Conservation (phyloP, 2,113 vertebrate species). For the Zosterops lateralis region DNA sequence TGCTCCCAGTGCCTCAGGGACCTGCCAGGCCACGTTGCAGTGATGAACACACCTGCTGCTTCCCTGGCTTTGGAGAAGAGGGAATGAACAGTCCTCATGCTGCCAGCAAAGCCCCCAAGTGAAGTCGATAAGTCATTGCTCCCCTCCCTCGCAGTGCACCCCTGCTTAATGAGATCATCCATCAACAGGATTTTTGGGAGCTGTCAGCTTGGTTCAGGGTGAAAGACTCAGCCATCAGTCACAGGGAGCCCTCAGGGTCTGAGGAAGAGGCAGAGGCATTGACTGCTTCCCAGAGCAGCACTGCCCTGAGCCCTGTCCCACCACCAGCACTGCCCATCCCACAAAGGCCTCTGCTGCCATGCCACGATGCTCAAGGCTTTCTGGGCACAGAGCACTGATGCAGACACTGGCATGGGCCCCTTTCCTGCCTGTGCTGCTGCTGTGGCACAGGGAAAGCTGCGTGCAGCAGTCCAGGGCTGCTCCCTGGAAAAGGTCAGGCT, state of each 20-base stretch:
- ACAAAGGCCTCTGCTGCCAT: fast-evolving
- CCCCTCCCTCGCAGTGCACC: not conserved
- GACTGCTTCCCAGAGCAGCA: not conserved
- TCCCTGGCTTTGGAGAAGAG: not conserved
- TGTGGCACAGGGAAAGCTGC: not conserved
- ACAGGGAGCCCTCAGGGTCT: fast-evolving
- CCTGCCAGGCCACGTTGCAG: not conserved
- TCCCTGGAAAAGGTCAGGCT: slow-evolving; percentile 35
- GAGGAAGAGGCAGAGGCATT: not conserved
- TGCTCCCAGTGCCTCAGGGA: not conserved
- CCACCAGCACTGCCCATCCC: fast-evolving
- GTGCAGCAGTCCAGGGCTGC: not conserved
- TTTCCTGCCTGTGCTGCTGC: not conserved
- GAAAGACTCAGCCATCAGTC: not conserved
- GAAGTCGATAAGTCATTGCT: not conserved
- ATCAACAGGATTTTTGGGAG: not conserved
- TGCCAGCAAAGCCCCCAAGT: not conserved
- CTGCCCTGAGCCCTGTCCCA: not conserved
- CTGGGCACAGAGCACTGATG: not conserved
- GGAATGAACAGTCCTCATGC: fast-evolving
- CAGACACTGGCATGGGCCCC: not conserved
- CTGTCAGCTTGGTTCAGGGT: not conserved
- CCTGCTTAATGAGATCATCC: not conserved
- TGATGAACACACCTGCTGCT: not conserved
- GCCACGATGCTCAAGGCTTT: fast-evolving